Base-by-base conservation (phyloP, 2,113 vertebrate genomes). In the Trogon surrucura region DNA sequence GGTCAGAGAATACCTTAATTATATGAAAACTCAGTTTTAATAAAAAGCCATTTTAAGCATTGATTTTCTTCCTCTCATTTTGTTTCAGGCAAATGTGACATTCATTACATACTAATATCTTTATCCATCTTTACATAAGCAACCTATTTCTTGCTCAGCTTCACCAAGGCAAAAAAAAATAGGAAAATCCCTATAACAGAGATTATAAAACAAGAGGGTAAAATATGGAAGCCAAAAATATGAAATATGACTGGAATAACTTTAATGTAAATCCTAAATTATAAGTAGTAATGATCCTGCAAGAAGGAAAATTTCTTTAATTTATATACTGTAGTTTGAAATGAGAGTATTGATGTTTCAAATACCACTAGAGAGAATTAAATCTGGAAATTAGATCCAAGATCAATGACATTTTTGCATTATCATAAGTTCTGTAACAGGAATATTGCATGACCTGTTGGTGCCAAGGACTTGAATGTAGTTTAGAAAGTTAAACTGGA, bases 361-460 rank as follows among this genome's bases (percentile, higher is more conserved):
- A 86, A 64, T 65, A 85, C 51, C 30, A 69, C 30, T 71, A 48
- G 56, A 69, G 38, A 34, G 56, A 56, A 60, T 80, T 85, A 83
- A 94, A 67, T 82, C 51, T n/a, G 4, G 84, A 82, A 87, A 90
- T 88, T 80, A 57, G 18, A 45, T 78, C 83, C 45, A 89, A 93
- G 21, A 80, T 85, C 62, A 94, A 13, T 71, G 30, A 32, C 50
- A 34, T 85, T 85, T 67, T 84, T 1, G 2, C 38, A 26, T 48
- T 66, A 36, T 81, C 3, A 3, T 80, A 57, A 72, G 53, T 77
- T 53, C 69, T 81, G 75, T 81, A 77, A 62, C 36, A 72, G 65
- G 30, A 78, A 36, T 72, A 77, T 81, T 80, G 54, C 19, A 32
- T 11, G 16, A 85, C 9, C 16, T 72, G 15, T 58, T 3, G 1